phyloP scores from a whole-genome alignment of 2,113 vertebrate species.

The Sus scrofa region T2T-Sscrofa CM000822.6:19748501-19749000 shows the following conservation, averaged over 20 bases:
- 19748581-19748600: slow-evolving; percentile 3
- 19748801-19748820: slow-evolving; percentile 27
- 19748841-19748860: too few relatives aligned
- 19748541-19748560: not conserved
- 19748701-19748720: not conserved
- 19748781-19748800: not conserved
- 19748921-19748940: too few relatives aligned
- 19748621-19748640: slow-evolving; percentile 4
- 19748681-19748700: too few relatives aligned
- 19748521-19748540: not conserved
- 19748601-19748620: slow-evolving; percentile 21
- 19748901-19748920: too few relatives aligned
- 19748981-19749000: too few relatives aligned
- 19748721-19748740: not conserved
- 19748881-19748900: too few relatives aligned
- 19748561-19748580: slow-evolving; percentile 22
- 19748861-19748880: too few relatives aligned
- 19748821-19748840: slow-evolving; percentile 9
- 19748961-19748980: too few relatives aligned
- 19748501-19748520: slow-evolving; percentile 1
- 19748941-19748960: too few relatives aligned
- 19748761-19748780: slow-evolving; percentile 6
- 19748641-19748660: not conserved
- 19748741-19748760: not conserved
- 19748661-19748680: slow-evolving; percentile 36